Percentiles rank a stretch among this genome's conserved stretches.
Conservation (phyloP, 1,140 invertebrate genomes). For the Cyclargus thomasi region DNA sequence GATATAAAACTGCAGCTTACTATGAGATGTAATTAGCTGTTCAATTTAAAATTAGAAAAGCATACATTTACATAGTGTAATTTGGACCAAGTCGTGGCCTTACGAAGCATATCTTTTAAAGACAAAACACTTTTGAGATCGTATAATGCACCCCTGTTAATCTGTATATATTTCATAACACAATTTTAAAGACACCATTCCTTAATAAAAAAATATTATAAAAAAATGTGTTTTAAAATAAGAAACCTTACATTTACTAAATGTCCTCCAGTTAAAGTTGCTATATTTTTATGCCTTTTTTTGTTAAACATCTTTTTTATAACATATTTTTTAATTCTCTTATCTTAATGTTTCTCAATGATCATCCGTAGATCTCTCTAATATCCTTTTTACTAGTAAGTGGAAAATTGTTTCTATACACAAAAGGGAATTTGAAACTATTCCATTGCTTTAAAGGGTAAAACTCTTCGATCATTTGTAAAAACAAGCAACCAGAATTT, state of each 20-base stretch:
- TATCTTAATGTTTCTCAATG: no score
- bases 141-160: neutral
- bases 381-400: no score
- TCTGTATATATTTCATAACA: neutral
- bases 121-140: neutral
- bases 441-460: no score
- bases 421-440: no score
- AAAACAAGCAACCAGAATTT: neutral
- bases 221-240: slow-evolving; percentile 7
- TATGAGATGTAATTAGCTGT: neutral
- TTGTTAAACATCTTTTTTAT: no score
- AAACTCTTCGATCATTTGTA: neutral
- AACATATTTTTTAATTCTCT: no score
- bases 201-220: slow-evolving; percentile 23
- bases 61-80: neutral
- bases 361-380: no score
- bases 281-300: no score
- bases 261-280: no score
- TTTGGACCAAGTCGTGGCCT: neutral
- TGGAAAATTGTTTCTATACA: no score
- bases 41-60: neutral
- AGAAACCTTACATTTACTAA: neutral
- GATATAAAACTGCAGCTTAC: neutral
- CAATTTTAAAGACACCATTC: slow-evolving; percentile 13
- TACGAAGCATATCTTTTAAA: neutral